Evolutionary conservation across 2,888 invertebrate genomes (phyloP), one percentile per base, ranked within the genome.

Genomic region (Papilio demoleus): DNA sequence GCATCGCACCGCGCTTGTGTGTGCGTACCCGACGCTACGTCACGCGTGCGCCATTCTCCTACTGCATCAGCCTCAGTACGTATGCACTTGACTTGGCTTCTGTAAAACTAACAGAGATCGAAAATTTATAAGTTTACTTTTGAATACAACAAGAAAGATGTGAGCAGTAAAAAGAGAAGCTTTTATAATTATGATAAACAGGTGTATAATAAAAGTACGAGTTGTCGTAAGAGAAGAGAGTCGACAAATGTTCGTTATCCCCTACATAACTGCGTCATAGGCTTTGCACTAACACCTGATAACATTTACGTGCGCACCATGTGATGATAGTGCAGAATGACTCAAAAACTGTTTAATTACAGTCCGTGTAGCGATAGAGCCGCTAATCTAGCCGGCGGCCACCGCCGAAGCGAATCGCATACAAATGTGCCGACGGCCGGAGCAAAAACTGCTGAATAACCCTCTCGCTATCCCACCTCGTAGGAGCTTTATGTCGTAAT

Each of bases 401-500:
- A 79, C 78, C 85, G 83, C 85, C 84, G 82, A 80, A 87, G 86
- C 88, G 88, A 85, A 90, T 87, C 85, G 87, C 88, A 90, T 89
- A 90, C 88, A 89, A 90, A 90, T 88, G 86, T 82, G 81, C 85
- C 85, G 81, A 78, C 80, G 80, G 81, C 77, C 79, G 77, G 75
- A 74, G 85, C 83, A 90, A 89, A 90, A 90, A 90, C 84, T 87
- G 87, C 88, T 88, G 88, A 88, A 86, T 88, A 89, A 90, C 85
- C 84, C 83, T 82, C 62, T 82, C 81, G 76, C 76, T 80, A 77
- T 81, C 84, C 81, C 81, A 83, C 74, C 79, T 80, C 80, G 79
- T 77, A 78, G 79, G 80, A 81, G 86, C 83, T 85, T 84, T 84
- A 81, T 83, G 78, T 79, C 78, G 79, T 84, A 88, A 88, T 88